Evolutionary conservation across 2,888 invertebrate genomes (phyloP).

Genomic region (Acanthococcus lagerstroemiae): DNA sequence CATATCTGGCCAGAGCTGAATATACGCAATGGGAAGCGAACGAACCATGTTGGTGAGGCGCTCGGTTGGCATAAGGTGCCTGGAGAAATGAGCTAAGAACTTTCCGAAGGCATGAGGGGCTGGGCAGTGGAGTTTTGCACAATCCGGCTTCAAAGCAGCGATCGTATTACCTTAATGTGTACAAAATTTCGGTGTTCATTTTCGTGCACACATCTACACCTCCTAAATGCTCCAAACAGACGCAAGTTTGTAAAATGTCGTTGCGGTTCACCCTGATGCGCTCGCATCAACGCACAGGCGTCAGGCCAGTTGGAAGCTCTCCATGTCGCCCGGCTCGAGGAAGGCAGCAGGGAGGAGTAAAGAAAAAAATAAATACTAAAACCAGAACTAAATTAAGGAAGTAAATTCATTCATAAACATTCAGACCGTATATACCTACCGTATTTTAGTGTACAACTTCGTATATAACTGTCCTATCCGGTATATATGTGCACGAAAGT

Average conservation of each 20-base stretch:
- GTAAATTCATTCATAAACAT: constrained; percentile 1
- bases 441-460: background rate
- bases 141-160: no score
- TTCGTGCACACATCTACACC: no score
- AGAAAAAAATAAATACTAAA: background rate
- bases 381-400: constrained; percentile 6
- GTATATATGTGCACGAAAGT: background rate
- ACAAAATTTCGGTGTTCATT: no score
- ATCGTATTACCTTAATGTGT: no score
- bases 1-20: no score
- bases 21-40: no score
- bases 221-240: background rate
- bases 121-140: no score
- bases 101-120: no score
- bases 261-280: background rate
- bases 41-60: no score
- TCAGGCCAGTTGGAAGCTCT: background rate
- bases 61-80: no score
- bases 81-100: no score
- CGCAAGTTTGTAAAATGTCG: background rate
- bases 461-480: background rate
- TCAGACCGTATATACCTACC: no score
- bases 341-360: background rate
- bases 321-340: background rate
- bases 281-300: background rate